Conservation (phyloP, 2,113 vertebrate genomes). For the Scomber colias region DNA sequence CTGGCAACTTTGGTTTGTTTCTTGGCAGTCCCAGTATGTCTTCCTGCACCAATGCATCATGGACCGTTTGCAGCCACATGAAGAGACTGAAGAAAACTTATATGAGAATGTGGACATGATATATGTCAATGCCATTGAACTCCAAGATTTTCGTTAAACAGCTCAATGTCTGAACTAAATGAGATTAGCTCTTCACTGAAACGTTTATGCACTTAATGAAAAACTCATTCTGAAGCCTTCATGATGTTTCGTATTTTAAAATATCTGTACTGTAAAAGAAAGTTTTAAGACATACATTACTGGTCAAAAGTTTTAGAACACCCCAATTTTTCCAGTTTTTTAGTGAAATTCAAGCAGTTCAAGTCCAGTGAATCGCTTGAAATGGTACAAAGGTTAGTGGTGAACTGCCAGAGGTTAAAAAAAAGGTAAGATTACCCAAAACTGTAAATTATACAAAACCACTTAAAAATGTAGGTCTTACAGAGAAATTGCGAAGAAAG, state of each 20-base stretch:
- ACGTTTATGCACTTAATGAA: conserved; percentile 22
- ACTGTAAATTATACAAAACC: no score
- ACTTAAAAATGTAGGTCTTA: no score
- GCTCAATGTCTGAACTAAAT: background rate
- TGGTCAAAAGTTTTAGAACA: no score
- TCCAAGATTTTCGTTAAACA: conserved; percentile 42
- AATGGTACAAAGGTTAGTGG: no score
- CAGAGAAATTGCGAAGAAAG: no score
- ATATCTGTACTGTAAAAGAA: conserved; percentile 11
- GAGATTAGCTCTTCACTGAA: background rate
- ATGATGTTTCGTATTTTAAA: conserved; percentile 3
- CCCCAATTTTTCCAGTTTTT: no score
- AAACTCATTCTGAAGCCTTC: background rate
- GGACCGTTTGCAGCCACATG: conserved; percentile 54
- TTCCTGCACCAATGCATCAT: conserved; percentile 90
- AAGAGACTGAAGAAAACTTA: conserved; percentile 37
- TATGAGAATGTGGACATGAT: conserved; percentile 76
- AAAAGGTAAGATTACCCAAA: no score
- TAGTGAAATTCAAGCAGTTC: no score
- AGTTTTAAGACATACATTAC: no score
- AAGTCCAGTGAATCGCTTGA: no score
- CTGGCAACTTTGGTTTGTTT: background rate
- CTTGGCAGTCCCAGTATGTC: conserved; percentile 87
- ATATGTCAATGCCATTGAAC: conserved; percentile 79
- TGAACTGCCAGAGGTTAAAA: no score